Evolutionary conservation across 2,113 vertebrate species (phyloP).

Genomic region (Callipepla squamata): DNA sequence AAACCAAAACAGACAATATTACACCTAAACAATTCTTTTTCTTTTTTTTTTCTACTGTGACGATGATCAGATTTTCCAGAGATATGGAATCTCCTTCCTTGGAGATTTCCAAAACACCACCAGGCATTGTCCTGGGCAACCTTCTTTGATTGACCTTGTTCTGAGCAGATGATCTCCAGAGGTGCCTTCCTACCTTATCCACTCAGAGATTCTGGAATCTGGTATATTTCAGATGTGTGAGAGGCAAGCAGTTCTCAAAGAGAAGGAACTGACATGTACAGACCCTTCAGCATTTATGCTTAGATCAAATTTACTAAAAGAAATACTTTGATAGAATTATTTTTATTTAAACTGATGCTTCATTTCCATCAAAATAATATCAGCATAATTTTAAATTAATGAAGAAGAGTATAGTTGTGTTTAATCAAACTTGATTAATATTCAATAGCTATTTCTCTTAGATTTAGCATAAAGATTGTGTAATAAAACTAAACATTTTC

Average conservation of each 20-base stretch:
- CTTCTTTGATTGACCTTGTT: neutral
- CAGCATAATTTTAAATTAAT: neutral
- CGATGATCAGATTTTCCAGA: neutral
- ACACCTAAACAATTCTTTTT: neutral
- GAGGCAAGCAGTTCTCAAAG: neutral
- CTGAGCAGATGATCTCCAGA: neutral
- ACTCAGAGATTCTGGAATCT: neutral
- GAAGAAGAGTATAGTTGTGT: neutral
- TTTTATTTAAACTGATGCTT: neutral
- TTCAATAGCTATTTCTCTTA: neutral
- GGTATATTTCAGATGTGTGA: neutral
- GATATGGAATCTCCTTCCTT: neutral
- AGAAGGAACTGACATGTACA: neutral
- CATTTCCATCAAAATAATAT: neutral
- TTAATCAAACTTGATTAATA: neutral
- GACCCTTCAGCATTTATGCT: neutral
- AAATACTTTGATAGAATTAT: neutral
- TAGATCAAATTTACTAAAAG: neutral
- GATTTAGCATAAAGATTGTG: neutral
- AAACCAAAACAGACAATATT: neutral
- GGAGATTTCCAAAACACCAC: neutral
- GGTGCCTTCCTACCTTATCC: neutral
- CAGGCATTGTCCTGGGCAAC: neutral
- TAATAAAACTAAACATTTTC: slow-evolving; percentile 1
- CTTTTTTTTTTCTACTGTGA: neutral